Evolutionary conservation across 2,113 vertebrate genomes (phyloP), one percentile per base, ranked within the genome.

Genomic region (Odocoileus virginianus): DNA sequence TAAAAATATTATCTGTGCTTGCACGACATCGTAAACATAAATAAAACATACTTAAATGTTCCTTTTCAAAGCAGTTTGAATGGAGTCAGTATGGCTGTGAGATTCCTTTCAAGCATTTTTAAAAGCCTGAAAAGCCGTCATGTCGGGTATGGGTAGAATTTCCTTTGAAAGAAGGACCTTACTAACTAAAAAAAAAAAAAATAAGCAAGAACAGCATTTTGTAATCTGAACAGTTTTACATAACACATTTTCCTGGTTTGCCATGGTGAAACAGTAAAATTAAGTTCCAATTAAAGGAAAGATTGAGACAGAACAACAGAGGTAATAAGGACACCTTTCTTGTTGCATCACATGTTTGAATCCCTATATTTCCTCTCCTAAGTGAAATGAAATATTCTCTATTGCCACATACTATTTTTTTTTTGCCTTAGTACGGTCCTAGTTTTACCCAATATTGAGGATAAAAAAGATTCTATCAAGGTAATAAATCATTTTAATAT

Each of bases 401-500:
- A 40, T 87, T 89, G 86, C 12, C 55, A n/a, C n/a, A 93, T 47
- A 61, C 30, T n/a, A 64, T 89, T 64, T 79, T 82, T 61, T 82
- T 64, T 58, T 71, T 30, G 23, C 7, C 50, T 94, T 88, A 82
- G 43, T 61, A 94, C 0, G 2, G n/a, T 81, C 27, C 67, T 57
- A 88, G 36, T 94, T 98, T 54, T 96, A 91, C 96, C 71, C 52
- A 94, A 87, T 95, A 79, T 52, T 2, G 14, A 94, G 27, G 82
- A 43, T 93, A 83, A 85, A 89, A 94, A 95, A 97, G 84, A 97
- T 89, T 95, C 60, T 91, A 97, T 97, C 84, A 76, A 84, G 91
- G 94, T 60, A 95, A 94, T 98, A 98, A 97, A 97, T 98, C 76
- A 98, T 97, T 97, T 97, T 96, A 98, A 98, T 98, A 94, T 95